Evolutionary conservation across 2,113 vertebrate genomes (phyloP), one percentile per base, ranked within the genome.

Genomic region (Lepisosteus oculatus): DNA sequence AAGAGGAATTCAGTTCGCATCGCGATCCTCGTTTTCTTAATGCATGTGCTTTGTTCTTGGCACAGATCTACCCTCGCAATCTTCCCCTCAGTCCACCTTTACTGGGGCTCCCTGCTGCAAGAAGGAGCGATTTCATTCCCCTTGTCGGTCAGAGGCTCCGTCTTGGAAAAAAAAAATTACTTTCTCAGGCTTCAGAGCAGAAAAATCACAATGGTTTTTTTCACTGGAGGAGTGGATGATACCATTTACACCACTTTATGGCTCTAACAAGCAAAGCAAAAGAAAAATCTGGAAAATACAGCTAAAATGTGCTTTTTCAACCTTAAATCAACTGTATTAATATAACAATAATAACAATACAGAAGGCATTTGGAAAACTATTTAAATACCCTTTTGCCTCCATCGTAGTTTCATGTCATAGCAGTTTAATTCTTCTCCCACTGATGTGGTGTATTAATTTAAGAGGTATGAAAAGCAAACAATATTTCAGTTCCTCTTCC

Each of bases 1-100:
- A 73, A 69, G 71, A 72, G 71, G 77, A 73, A 81, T 82, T 74
- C 73, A 69, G 73, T 67, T 70, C 78, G 85, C 86, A 82, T 84
- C 81, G 78, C 78, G 85, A 85, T 84, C 85, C 73, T 81, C 78
- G 76, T 72, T 64, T 67, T 69, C 68, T 61, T 15, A 65, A 7
- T 47, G 65, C 43, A 64, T 13, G 45, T 42, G 7, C 43, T 44
- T 62, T 56, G 12, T 61, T 56, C 43, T 51, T 17, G 11, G 47
- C 47, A 51, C 47, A 51, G 47, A 51, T 9, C 9, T 42, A 14
- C 41, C 61, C 14, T 55, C 43, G 13, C 43, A 41, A 4, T 15
- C 8, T 54, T 14, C 65, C 66, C 43, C 15, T 41, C 7, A 17
- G 59, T 45, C 29, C 41, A 65, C 62, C 62, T 65, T 65, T 65